These are phyloP conservation scores for Hyles lineata DNA, from an alignment of 2,888 invertebrate species.

Conservation along the genomic window DNA sequence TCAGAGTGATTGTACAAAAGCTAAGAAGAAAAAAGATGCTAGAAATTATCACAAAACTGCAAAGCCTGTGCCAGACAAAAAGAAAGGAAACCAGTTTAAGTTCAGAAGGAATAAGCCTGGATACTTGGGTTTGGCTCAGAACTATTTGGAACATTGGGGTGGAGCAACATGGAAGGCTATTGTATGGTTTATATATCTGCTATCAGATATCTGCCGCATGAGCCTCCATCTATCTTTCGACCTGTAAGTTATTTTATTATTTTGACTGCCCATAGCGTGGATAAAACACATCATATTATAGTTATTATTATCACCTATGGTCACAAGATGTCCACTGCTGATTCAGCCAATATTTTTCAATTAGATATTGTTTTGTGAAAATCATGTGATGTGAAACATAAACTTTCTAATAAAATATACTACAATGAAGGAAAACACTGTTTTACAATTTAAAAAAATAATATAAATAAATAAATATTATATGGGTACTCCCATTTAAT, in stretches of 20 bases:
- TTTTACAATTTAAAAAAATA: no score
- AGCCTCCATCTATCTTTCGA: constrained; percentile 89
- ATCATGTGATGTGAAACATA: no score
- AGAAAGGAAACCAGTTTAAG: constrained; percentile 75
- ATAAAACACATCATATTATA: no score
- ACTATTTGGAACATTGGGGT: constrained; percentile 82
- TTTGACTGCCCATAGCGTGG: neutral
- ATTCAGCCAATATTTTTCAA: no score
- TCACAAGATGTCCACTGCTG: no score
- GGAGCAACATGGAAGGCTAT: constrained; percentile 86
- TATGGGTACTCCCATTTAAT: no score
- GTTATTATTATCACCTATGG: no score
- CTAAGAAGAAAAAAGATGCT: constrained; percentile 81
- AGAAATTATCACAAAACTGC: constrained; percentile 67
- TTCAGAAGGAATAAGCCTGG: constrained; percentile 72
- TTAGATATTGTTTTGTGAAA: no score
- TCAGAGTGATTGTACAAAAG: constrained; percentile 63
- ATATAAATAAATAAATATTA: no score
- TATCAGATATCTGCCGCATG: constrained; percentile 92
- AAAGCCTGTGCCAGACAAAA: constrained; percentile 74
- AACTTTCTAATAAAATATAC: no score
- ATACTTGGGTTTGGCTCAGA: constrained; percentile 75
- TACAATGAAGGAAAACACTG: no score
- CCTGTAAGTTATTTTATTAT: constrained; percentile 84
- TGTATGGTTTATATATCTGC: constrained; percentile 91